Evolutionary conservation across 2,888 invertebrate genomes (phyloP).

Genomic region (Xestoiulus laeticollis): DNA sequence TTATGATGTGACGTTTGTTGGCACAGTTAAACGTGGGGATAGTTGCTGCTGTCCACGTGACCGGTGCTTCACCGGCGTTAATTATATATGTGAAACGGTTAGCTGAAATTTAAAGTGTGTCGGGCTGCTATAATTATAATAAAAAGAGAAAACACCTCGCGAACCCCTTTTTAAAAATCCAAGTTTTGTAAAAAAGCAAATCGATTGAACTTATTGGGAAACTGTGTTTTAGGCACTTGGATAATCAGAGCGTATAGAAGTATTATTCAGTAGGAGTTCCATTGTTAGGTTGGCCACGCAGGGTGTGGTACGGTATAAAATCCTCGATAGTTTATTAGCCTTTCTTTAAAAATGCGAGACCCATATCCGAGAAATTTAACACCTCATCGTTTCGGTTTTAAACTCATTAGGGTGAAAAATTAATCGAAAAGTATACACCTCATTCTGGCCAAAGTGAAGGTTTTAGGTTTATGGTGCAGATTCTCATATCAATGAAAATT

Average conservation of each 20-base stretch:
- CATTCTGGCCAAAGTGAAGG: too few relatives aligned
- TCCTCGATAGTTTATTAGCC: background rate
- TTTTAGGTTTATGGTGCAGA: too few relatives aligned
- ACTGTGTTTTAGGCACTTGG: slow-evolving; percentile 19
- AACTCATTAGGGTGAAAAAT: background rate
- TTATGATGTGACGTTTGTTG: too few relatives aligned
- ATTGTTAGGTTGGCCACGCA: background rate
- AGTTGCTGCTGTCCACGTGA: background rate
- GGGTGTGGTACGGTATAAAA: background rate
- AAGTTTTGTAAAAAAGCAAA: background rate
- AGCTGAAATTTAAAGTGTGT: slow-evolving; percentile 5
- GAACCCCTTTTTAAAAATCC: background rate
- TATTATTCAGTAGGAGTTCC: background rate
- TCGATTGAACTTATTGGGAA: slow-evolving; percentile 18
- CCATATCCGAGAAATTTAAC: background rate
- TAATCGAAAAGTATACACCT: background rate
- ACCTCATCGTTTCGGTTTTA: background rate
- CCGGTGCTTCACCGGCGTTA: background rate
- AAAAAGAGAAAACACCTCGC: background rate
- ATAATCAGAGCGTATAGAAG: background rate
- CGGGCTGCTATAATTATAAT: background rate
- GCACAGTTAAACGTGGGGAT: background rate
- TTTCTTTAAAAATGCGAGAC: background rate
- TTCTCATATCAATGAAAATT: too few relatives aligned
- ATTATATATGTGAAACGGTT: background rate